Evolutionary conservation across 2,888 invertebrate species (phyloP).

Genomic region (Hirtodrosophila alboralis): DNA sequence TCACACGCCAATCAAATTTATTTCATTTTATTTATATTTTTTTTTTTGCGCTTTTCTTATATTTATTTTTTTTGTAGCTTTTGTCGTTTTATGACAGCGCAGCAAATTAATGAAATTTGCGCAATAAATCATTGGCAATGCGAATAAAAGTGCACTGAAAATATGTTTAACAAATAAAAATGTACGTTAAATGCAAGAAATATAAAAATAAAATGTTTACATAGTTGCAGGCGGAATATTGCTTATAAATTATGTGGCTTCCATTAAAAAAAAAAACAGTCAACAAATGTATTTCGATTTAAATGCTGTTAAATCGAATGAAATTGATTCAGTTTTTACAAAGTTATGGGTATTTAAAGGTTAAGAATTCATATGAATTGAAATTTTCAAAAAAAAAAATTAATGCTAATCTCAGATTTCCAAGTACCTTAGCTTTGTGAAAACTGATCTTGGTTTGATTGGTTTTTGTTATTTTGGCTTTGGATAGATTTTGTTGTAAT

Average conservation of each 20-base stretch:
- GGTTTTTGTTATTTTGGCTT: too few species aligned
- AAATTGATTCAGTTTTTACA: too few species aligned
- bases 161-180: conserved; percentile 49
- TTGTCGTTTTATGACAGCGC: conserved; percentile 68
- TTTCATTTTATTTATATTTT: conserved; percentile 49
- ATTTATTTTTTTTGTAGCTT: conserved; percentile 12
- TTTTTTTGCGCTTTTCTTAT: conserved; percentile 10
- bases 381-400: too few species aligned
- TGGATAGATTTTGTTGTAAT: too few species aligned
- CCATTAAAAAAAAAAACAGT: conserved; percentile 1
- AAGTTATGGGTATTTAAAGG: too few species aligned
- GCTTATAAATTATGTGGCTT: conserved; percentile 18
- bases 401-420: too few species aligned
- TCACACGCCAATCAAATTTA: conserved; percentile 69
- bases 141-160: conserved; percentile 24
- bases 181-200: conserved; percentile 19
- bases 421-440: too few species aligned
- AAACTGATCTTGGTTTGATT: too few species aligned
- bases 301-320: too few species aligned
- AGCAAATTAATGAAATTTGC: conserved; percentile 71
- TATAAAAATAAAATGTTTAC: conserved; percentile 14
- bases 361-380: too few species aligned
- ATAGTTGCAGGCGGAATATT: conserved; percentile 2
- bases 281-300: too few species aligned
- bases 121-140: conserved; percentile 65